Conservation (phyloP, 2,888 invertebrate species). For the Lepidonotus clava region DNA sequence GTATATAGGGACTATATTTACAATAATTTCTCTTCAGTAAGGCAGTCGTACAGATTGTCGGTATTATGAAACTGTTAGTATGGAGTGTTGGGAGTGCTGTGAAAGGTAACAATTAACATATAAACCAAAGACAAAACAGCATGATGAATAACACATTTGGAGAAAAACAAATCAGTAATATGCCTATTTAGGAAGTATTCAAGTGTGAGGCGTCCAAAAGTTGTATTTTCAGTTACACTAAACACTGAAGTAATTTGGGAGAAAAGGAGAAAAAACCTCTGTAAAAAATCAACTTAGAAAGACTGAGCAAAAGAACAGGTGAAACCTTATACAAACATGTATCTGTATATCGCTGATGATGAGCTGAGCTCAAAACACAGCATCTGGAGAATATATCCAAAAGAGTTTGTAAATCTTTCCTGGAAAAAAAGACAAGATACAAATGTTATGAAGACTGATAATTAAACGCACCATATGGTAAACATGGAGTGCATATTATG, state of each 20-base stretch:
- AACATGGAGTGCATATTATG: too few species aligned
- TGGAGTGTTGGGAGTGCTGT: background rate
- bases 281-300: too few species aligned
- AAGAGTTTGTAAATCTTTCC: too few species aligned
- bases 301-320: background rate
- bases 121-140: background rate
- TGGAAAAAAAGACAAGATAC: too few species aligned
- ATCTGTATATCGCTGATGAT: background rate
- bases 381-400: background rate
- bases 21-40: background rate
- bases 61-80: background rate
- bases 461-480: too few species aligned
- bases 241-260: too few species aligned
- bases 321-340: background rate
- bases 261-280: too few species aligned
- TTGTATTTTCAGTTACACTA: too few species aligned
- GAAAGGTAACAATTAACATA: background rate
- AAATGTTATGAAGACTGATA: too few species aligned
- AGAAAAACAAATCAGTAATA: background rate
- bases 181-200: too few species aligned
- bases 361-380: conserved; percentile 9
- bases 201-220: too few species aligned
- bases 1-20: conserved; percentile 34
- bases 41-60: background rate
- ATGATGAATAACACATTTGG: background rate